Evolutionary conservation across 1,140 invertebrate species (phyloP), one percentile per base, ranked within the genome.

Genomic region (Helicoverpa zea): DNA sequence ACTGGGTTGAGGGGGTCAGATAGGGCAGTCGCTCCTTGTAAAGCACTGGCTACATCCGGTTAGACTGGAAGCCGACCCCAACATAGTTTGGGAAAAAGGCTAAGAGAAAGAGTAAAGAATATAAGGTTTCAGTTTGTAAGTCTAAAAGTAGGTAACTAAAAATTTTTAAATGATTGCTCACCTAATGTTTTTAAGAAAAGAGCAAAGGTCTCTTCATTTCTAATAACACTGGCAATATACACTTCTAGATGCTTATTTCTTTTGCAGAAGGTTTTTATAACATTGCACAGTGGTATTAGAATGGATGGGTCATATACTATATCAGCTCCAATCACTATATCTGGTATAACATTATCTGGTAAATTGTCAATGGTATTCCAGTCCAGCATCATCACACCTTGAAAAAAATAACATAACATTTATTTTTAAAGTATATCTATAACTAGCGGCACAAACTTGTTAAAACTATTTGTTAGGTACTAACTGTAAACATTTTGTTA

Each of bases 261-360:
- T 5, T 78, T 79, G 29, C 86, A 89, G 63, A 93, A 91, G 43
- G 51, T 81, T 78, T 86, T 16, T 2, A 94, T 64, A 18, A 93
- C 88, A 86, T 90, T 90, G 68, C 87, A 89, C 16, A 94, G 80
- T 58, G 92, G 86, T 68, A 88, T 13, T 61, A 94, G 82, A 86
- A 93, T 91, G 61, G 87, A 88, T 16, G 92, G 92, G 81, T 94
- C 93, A 89, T 93, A 94, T 11, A 94, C 88, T 79, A 94, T 94
- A 86, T 94, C 93, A 58, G 92, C 87, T 18, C 93, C 92, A 80
- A 94, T 91, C 43, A 94, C 81, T 51, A 93, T 85, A 82, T 94
- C 92, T 83, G 92, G 92, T 70, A 80, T 66, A 16, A 88, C 59
- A 64, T 80, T 47, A 30, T 79, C 35, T 16, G 79, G 51, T 23